Evolutionary conservation across 2,113 vertebrate genomes (phyloP), one percentile per base, ranked within the genome.

Genomic region (Labrus mixtus): DNA sequence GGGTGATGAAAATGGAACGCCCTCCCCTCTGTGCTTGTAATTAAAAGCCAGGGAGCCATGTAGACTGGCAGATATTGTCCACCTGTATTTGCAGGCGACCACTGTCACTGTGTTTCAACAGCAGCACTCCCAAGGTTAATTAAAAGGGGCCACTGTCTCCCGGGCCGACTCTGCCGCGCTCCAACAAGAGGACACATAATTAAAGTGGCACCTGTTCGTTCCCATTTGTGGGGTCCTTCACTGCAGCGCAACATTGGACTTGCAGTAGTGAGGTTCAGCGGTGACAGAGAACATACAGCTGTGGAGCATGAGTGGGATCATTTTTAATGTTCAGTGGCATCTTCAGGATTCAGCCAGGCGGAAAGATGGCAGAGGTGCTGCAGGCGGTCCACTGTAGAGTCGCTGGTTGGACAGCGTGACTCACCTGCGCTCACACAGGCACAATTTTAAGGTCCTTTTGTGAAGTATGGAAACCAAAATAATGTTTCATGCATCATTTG

Each of bases 151-250:
- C 76, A 22, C 75, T 19, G 22, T 82, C 77, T 86, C 78, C 62
- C 33, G 69, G 69, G 71, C 79, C 39, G 25, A 53, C 67, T 56
- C 73, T 41, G 55, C 50, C 19, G 25, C 68, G 59, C 65, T 87
- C 72, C 64, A 80, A 84, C 54, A 19, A 77, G 84, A 83, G 72
- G 67, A 79, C 69, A 79, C 59, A 59, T 93, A 89, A 93, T 94
- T 91, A 93, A 94, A 93, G 87, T 91, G 90, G 90, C 93, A 94
- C 89, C 84, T 90, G 89, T 83, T 91, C 82, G n/a, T 81, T 91
- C 83, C 78, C 84, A 86, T 87, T 90, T 91, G 81, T 10, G 61
- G 63, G 63, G 50, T 48, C 68, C 62, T 71, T 80, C 56, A 54
- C 60, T 63, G 67, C 45, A 20, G 48, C n/a, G 39, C 15, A 41